Evolutionary conservation across 2,797 vertebrate genomes (phyloP).

Genomic region (Alosa sapidissima): DNA sequence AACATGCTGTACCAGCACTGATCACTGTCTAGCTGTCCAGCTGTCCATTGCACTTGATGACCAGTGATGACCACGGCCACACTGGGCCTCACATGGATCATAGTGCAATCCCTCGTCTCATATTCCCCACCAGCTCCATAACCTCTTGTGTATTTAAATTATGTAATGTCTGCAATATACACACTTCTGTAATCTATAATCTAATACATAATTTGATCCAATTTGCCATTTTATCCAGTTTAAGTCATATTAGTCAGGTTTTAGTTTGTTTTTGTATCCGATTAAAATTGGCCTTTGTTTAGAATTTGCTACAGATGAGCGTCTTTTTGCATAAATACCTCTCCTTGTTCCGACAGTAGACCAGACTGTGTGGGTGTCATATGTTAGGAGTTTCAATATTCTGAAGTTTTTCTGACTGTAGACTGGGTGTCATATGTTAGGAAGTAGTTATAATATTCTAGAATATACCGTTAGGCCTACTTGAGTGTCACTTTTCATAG

Average conservation of each 20-base stretch:
- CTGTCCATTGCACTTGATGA: neutral
- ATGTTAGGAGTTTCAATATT: neutral
- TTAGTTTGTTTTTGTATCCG: no score
- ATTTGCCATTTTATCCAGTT: no score
- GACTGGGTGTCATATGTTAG: no score
- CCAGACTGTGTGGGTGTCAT: no score
- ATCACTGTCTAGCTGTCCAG: neutral
- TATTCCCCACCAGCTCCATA: neutral
- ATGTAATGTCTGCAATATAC: neutral
- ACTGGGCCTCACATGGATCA: neutral
- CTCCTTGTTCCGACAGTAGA: no score
- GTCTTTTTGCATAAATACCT: no score
- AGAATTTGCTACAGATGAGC: no score
- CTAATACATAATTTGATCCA: no score
- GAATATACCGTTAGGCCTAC: neutral
- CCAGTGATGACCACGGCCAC: neutral
- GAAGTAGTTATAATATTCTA: neutral
- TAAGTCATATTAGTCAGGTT: no score
- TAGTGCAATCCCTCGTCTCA: neutral
- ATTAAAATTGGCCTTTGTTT: no score
- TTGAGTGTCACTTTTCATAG: neutral
- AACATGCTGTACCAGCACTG: conserved; percentile 9
- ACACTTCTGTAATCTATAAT: no score
- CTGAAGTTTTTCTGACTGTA: neutral
- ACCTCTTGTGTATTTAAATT: neutral